These are phyloP conservation scores for Toxotes lorentzi DNA, from an alignment of 2,797 vertebrate genomes.

Conservation along the genomic window DNA sequence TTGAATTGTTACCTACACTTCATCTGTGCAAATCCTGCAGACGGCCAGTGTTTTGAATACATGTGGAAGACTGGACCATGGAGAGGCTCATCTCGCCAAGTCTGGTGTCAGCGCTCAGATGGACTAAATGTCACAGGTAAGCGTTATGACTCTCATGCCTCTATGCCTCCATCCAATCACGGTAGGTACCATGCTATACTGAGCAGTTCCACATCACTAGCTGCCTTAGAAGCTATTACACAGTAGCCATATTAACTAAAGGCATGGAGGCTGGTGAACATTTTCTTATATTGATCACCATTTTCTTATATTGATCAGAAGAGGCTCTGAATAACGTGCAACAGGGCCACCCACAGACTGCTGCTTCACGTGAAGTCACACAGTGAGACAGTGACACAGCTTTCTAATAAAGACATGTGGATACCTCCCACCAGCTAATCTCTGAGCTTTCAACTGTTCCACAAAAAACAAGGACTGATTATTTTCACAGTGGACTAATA, in stretches of 20 bases:
- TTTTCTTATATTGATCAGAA: no score
- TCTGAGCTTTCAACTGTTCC: no score
- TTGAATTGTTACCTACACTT: background rate
- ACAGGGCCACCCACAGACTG: no score
- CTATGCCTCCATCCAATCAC: background rate
- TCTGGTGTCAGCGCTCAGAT: slow-evolving; percentile 97
- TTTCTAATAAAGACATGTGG: no score
- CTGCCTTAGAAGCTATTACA: no score
- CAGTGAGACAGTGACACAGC: no score
- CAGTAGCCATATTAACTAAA: no score
- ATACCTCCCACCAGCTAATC: background rate
- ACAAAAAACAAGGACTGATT: no score
- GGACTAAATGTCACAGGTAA: slow-evolving; percentile 95
- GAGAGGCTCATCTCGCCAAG: slow-evolving; percentile 92
- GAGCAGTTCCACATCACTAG: background rate
- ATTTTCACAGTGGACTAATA: no score
- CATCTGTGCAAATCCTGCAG: slow-evolving; percentile 73
- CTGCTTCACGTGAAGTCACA: no score
- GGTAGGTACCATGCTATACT: background rate
- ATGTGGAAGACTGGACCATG: slow-evolving; percentile 93
- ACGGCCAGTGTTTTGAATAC: slow-evolving; percentile 94
- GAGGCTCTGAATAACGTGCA: no score
- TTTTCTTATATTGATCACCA: no score
- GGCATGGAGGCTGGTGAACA: background rate
- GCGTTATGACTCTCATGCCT: background rate